Base-by-base conservation (phyloP, 2,113 vertebrate genomes). In the Pterophyllum scalare region DNA sequence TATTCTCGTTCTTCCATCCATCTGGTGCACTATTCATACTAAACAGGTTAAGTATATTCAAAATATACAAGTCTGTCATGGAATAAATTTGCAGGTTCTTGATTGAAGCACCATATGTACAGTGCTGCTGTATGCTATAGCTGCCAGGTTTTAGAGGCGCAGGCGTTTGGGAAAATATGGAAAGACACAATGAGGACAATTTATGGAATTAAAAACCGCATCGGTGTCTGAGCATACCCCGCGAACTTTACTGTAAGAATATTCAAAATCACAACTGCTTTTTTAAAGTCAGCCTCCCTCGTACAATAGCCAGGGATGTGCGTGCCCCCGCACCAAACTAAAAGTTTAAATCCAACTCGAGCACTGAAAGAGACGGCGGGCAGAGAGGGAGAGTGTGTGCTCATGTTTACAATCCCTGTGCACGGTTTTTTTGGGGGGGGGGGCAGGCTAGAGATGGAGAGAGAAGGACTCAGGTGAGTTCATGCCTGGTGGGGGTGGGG, bases 61-160 rank as follows among this genome's bases (percentile, higher is more conserved):
- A 93, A 89, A 77, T 82, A 79, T 83, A 87, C 87, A 83, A 79
- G 81, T 85, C 87, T 89, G 82, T 92, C 90, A 85, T 62, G 80
- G 94, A 94, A 93, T 93, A 92, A 31, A 91, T 93, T 93, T 90
- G 86, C 84, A 15, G 85, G 79, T 81, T 85, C 79, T 57, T 80
- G 58, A 92, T 91, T 89, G 88, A 89, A 91, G 89, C 87, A 75
- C 94, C 95, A 94, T 95, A 95, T 95, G 94, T 31, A 94, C 86
- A 11, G 79, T 11, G 81, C 72, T 26, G 82, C 84, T 65, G 79
- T 22, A 83, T 83, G 62, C 70, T 79, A 82, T 88, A 74, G 87
- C 22, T 87, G 89, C 88, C 92, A 88, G 84, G 62, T 88, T 91
- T 76, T 61, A 74, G 22, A 87, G 22, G 64, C 65, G 65, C 49